These are phyloP conservation scores for Intellagama lesueurii DNA, from an alignment of 2,797 vertebrate species.

Conservation along the genomic window DNA sequence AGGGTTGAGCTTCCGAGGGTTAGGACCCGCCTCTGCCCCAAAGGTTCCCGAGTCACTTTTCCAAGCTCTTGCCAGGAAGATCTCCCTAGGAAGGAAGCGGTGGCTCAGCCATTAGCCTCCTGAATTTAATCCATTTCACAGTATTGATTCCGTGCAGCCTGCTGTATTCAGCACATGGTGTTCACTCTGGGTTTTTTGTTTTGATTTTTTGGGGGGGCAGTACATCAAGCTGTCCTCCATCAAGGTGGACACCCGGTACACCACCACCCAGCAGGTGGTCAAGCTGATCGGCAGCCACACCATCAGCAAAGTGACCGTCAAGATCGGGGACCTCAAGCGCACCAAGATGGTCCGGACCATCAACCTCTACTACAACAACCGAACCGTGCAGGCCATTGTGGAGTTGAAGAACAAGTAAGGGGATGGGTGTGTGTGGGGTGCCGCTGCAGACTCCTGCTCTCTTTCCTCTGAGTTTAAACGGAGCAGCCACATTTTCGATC, in stretches of 20 bases:
- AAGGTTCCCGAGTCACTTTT: too few relatives aligned
- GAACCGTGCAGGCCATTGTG: slow-evolving; percentile 97
- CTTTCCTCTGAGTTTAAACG: background rate
- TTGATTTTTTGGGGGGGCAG: slow-evolving; percentile 70
- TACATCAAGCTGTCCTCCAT: slow-evolving; percentile 99
- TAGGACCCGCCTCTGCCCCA: too few relatives aligned
- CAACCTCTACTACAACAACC: slow-evolving; percentile 98
- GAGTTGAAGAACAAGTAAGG: slow-evolving; percentile 98
- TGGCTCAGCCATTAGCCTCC: too few relatives aligned
- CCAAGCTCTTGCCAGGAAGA: too few relatives aligned
- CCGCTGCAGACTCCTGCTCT: background rate
- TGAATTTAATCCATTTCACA: too few relatives aligned
- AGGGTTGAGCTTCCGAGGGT: too few relatives aligned
- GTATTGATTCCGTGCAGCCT: too few relatives aligned
- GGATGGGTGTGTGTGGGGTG: rapidly evolving
- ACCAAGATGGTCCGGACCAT: slow-evolving; percentile 99
- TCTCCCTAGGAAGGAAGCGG: too few relatives aligned
- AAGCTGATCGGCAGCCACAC: slow-evolving; percentile 99
- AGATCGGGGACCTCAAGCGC: slow-evolving; percentile 96
- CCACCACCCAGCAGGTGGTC: slow-evolving; percentile 99
- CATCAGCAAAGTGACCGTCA: slow-evolving; percentile 98
- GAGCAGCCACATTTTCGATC: too few relatives aligned
- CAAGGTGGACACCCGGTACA: slow-evolving; percentile 98
- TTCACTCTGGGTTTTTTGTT: background rate
- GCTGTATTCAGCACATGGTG: too few relatives aligned